phyloP scores from a whole-genome alignment of 2,113 vertebrate species.

The Urocolius indicus region DNA sequence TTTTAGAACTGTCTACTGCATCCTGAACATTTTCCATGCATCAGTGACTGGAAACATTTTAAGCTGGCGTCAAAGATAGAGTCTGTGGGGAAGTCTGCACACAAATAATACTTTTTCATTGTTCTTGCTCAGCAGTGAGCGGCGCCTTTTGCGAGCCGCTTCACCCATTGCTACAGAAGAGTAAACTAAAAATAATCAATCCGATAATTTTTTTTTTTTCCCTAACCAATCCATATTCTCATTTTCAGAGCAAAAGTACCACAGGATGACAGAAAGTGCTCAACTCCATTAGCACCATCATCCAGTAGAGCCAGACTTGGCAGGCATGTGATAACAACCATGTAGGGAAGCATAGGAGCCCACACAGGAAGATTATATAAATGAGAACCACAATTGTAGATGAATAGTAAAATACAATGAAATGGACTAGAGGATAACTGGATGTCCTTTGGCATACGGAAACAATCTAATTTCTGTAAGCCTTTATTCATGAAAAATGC shows the following conservation, averaged over 20 bases:
- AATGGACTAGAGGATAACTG: background rate
- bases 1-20: constrained; percentile 66
- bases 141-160: constrained; percentile 27
- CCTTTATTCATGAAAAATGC: constrained; percentile 34
- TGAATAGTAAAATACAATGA: constrained; percentile 32
- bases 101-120: constrained; percentile 32
- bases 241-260: background rate
- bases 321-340: constrained; percentile 1
- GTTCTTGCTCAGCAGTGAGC: constrained; percentile 24
- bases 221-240: background rate
- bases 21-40: constrained; percentile 70
- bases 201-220: background rate
- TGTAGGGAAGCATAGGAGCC: constrained; percentile 21
- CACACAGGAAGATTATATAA: constrained; percentile 55
- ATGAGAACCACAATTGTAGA: constrained; percentile 28
- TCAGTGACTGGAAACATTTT: constrained; percentile 63
- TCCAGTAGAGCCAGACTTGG: background rate
- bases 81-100: constrained; percentile 48
- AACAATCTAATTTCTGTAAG: constrained; percentile 49
- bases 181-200: constrained; percentile 14
- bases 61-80: constrained; percentile 59
- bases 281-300: background rate
- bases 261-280: background rate
- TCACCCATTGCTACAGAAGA: background rate
- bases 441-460: constrained; percentile 32